Evolutionary conservation across 2,113 vertebrate genomes (phyloP).

Genomic region (Craseonycteris thonglongyai): DNA sequence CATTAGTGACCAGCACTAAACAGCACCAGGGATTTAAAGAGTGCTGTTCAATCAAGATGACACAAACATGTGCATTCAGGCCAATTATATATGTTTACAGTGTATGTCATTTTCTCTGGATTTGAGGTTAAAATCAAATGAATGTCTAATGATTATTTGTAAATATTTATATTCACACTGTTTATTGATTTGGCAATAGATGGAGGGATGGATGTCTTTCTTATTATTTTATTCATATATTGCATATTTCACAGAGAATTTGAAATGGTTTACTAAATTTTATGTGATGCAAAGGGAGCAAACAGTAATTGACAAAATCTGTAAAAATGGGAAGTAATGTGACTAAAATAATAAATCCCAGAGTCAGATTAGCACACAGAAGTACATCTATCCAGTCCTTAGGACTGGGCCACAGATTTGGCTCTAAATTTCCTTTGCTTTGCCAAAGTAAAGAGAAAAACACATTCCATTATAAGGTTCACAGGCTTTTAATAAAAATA

Average conservation of each 20-base stretch:
- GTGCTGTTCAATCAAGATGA: background rate
- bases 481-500: constrained; percentile 9
- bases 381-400: background rate
- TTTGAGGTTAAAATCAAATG: background rate
- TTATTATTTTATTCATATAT: background rate
- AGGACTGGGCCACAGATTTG: background rate
- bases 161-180: background rate
- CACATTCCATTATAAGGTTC: background rate
- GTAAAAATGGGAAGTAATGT: background rate
- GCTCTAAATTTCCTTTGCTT: background rate
- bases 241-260: background rate
- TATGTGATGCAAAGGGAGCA: background rate
- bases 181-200: background rate
- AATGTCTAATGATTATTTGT: background rate
- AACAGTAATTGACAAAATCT: background rate
- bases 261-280: background rate
- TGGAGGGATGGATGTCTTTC: no score
- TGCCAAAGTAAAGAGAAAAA: constrained; percentile 27
- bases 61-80: accelerated
- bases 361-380: background rate
- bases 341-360: background rate
- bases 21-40: background rate
- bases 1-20: background rate
- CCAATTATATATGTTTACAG: background rate
- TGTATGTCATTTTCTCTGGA: background rate